Evolutionary conservation across 2,888 invertebrate species (phyloP), one percentile per base, ranked within the genome.

Genomic region (Leucania comma): DNA sequence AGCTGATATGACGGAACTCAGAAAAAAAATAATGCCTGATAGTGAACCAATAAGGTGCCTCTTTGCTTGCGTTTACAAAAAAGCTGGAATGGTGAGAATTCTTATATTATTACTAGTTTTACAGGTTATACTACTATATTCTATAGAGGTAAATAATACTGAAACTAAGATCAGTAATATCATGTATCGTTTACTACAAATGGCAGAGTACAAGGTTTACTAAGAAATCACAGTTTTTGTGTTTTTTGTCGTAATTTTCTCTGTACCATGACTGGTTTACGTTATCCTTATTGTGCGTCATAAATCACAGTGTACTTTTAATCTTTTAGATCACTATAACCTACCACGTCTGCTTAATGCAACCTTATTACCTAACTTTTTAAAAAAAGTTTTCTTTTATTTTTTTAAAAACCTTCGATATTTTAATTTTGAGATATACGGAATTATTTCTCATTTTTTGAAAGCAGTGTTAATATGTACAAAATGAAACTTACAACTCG

Each of bases 11-110:
- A 84, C 86, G 17, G 68, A 82, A 24, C 81, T 95, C 6, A 87
- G 83, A 73, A 87, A 87, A 1, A 90, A 90, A 29, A 80, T 89
- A 68, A 77, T 93, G 61, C 93, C 94, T 0, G 88, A 92, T 0
- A 91, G 86, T 1, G 88, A 89, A 2, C 82, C 87, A 3, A 88
- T 90, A 0, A 94, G 92, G 82, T 96, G 96, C 72, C 88, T 96
- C 8, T 90, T 96, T 29, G 95, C 96, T 20, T 96, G 96, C 74
- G 90, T 92, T 35, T 95, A 95, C 68, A 96, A 94, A 76, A 92
- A 92, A 64, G 84, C 92, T 57, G 96, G 95, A 80, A 91, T 96
- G 89, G 96, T 96, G 90, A 93, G 85, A 20, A 35, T 42, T 14
- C 5, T 20, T 17, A 5, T n/a, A 22, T 12, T 57, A 35, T 12